A percentile compares a stretch with the other conserved stretches of the same genome.
phyloP scores from a whole-genome alignment of 2,797 vertebrate genomes.

The Zalophus californianus region DNA sequence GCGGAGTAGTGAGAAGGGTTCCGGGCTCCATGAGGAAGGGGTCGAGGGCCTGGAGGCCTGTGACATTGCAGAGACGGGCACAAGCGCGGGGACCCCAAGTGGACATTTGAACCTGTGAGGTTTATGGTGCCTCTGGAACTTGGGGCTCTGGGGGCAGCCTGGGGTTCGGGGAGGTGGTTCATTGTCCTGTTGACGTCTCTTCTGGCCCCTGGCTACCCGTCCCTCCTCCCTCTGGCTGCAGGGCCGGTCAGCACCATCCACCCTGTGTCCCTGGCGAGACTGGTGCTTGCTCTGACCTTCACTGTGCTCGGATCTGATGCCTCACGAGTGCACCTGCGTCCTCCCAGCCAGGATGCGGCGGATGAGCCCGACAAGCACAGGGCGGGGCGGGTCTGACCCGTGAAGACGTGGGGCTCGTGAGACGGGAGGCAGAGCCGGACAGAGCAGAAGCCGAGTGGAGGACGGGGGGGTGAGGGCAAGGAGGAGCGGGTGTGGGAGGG shows the following conservation, averaged over 20 bases:
- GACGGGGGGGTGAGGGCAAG: neutral
- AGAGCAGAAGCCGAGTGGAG: neutral
- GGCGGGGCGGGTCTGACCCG: neutral
- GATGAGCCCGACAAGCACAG: neutral
- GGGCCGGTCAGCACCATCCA: neutral
- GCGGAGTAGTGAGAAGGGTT: neutral
- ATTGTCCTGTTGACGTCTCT: neutral
- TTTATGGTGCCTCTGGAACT: neutral
- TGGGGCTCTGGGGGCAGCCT: neutral
- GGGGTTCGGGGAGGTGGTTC: neutral
- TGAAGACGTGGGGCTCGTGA: neutral
- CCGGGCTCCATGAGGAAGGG: neutral
- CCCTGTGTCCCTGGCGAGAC: neutral
- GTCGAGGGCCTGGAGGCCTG: neutral
- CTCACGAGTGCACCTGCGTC: neutral
- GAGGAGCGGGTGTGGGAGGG: neutral
- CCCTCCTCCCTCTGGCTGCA: neutral
- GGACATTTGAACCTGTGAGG: neutral
- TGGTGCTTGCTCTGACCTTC: neutral
- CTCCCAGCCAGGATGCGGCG: fast-evolving
- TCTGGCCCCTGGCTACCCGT: neutral
- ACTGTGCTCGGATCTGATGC: neutral
- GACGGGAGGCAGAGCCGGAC: neutral
- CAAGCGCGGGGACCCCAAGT: neutral
- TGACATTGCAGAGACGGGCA: neutral